Evolutionary conservation across 1,140 invertebrate genomes (phyloP), one percentile per base, ranked within the genome.

Genomic region (Pristionchus pacificus): DNA sequence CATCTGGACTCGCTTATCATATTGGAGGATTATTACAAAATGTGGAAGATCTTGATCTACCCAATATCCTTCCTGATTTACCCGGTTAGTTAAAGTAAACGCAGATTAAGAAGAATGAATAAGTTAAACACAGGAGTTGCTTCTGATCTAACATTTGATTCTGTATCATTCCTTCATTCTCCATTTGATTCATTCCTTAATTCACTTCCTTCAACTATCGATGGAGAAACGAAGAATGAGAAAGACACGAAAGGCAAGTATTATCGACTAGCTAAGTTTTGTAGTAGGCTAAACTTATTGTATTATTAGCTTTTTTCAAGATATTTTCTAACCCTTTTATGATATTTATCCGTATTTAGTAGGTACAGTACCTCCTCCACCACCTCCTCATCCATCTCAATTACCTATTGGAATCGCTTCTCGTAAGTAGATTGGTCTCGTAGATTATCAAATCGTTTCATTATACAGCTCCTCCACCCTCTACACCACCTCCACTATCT

Each of bases 301-400:
- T 49, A 49, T 10, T 10, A 49, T 10, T 10, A 49, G 38, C 19
- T 49, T 19, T 49, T 49, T 49, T 19, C 19, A 49, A 6, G n/a
- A n/a, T n/a, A n/a, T n/a, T n/a, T n/a, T n/a, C n/a, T n/a, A n/a
- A n/a, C n/a, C n/a, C n/a, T n/a, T n/a, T n/a, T n/a, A n/a, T n/a
- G n/a, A n/a, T n/a, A n/a, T n/a, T n/a, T n/a, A n/a, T n/a, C n/a
- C n/a, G n/a, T n/a, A n/a, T n/a, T n/a, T n/a, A n/a, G n/a, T n/a
- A n/a, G n/a, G n/a, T n/a, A n/a, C n/a, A n/a, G 49, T 57, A 58
- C 60, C 62, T 31, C 65, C 65, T 57, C 65, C 71, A 30, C 61
- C 65, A 0, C 59, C 61, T 3, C 71, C 71, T 2, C 71, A 29
- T n/a, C 32, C 65, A 19, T 28, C 6, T 49, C 19, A 10, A 49